Evolutionary conservation across 2,797 vertebrate species (phyloP).

Genomic region (Salarias fasciatus): DNA sequence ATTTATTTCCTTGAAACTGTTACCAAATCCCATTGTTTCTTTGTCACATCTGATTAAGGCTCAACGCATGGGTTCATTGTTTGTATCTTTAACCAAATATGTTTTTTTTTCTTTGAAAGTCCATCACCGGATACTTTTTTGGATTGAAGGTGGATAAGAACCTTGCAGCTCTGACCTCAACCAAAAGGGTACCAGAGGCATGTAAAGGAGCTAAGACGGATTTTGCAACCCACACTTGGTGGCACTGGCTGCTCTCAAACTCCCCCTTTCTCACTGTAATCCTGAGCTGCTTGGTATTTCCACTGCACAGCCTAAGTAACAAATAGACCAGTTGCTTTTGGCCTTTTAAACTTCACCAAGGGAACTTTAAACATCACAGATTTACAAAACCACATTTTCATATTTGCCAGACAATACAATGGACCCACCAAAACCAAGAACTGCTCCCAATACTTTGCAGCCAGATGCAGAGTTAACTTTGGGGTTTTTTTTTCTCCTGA

Average conservation of each 20-base stretch:
- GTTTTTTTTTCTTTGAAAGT: constrained; percentile 52
- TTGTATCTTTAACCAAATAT: constrained; percentile 47
- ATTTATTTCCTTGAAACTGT: constrained; percentile 40
- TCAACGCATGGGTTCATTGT: constrained; percentile 40
- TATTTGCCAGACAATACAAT: constrained; percentile 76
- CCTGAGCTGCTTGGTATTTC: constrained; percentile 76
- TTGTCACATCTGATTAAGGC: constrained; percentile 58
- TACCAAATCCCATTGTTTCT: constrained; percentile 60
- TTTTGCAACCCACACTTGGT: constrained; percentile 57
- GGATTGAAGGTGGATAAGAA: constrained; percentile 50
- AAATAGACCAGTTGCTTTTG: constrained; percentile 79
- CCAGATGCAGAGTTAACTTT: constrained; percentile 35
- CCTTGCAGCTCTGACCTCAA: constrained; percentile 38
- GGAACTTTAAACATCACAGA: constrained; percentile 76
- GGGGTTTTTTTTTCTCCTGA: constrained; percentile 45
- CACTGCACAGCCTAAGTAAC: constrained; percentile 76
- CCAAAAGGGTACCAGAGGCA: constrained; percentile 57
- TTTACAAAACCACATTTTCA: constrained; percentile 68
- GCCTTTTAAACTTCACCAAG: constrained; percentile 67
- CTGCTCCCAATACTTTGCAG: constrained; percentile 41
- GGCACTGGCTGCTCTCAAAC: constrained; percentile 41
- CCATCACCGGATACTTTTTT: constrained; percentile 46
- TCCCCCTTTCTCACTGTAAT: constrained; percentile 50
- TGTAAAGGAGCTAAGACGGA: constrained; percentile 53
- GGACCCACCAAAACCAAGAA: constrained; percentile 65